Percentiles rank a stretch among this genome's conserved stretches.
These are phyloP conservation scores for Vimba vimba DNA, from an alignment of 2,113 vertebrate species.

Conservation along the genomic window DNA sequence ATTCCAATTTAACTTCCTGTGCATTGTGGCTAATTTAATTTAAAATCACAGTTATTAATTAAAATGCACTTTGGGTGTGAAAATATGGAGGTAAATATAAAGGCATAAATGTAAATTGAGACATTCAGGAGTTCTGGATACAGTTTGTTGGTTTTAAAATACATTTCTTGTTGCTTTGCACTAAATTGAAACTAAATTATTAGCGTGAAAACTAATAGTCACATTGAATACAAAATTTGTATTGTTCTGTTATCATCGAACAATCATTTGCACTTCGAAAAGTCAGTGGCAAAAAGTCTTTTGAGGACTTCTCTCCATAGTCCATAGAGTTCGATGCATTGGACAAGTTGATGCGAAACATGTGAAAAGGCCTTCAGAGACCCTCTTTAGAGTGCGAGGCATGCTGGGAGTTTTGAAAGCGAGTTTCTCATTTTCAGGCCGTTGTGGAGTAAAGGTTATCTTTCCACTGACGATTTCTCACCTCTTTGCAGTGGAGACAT, in stretches of 20 bases:
- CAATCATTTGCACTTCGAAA: not conserved
- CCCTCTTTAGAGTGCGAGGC: not conserved
- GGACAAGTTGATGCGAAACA: not conserved
- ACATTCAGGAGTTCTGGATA: not conserved
- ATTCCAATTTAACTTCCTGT: not conserved
- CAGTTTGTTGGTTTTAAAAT: not conserved
- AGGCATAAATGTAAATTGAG: not conserved
- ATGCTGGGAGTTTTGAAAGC: not conserved
- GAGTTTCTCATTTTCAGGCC: not conserved
- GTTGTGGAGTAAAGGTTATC: conserved; percentile 14
- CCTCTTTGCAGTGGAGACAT: not conserved
- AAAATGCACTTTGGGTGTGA: not conserved
- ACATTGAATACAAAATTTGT: not conserved
- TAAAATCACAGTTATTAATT: not conserved
- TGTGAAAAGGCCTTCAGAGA: not conserved
- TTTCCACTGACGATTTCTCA: conserved; percentile 16
- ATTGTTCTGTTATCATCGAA: not conserved
- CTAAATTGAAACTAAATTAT: no score
- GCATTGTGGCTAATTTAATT: not conserved
- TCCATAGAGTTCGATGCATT: not conserved
- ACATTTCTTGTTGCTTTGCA: not conserved
- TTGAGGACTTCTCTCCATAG: not conserved
- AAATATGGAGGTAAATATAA: not conserved
- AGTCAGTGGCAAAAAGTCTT: not conserved
- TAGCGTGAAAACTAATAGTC: not conserved